Conservation (phyloP, 2,113 vertebrate species). For the Coracopsis vasa region DNA sequence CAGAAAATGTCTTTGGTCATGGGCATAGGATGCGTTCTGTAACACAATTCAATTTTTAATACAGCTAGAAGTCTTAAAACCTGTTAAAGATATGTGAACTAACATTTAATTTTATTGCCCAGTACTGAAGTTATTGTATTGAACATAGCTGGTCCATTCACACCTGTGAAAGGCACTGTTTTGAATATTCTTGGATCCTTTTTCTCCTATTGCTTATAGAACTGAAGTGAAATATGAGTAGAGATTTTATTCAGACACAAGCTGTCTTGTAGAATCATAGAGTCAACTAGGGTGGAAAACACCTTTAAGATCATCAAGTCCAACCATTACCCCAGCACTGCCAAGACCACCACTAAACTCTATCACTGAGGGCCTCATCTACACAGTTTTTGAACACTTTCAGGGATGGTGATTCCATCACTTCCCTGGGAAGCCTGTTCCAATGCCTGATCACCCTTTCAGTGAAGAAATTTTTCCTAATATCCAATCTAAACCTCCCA, state of each 20-base stretch:
- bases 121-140: neutral
- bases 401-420: neutral
- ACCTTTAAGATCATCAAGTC: neutral
- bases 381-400: neutral
- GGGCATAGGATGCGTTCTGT: neutral
- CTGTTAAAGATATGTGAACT: neutral
- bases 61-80: neutral
- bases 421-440: neutral
- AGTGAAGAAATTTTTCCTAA: neutral
- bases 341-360: neutral
- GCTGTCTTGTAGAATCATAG: neutral
- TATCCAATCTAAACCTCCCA: neutral
- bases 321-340: neutral
- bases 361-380: neutral
- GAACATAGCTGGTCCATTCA: neutral
- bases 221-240: neutral
- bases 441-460: neutral
- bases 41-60: neutral
- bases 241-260: neutral
- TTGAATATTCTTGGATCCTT: neutral
- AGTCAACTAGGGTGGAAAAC: neutral
- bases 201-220: neutral
- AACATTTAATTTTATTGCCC: neutral
- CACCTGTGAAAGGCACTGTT: neutral
- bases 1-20: neutral